Conservation (phyloP, 2,888 invertebrate species). For the Linnaemya tessellans region DNA sequence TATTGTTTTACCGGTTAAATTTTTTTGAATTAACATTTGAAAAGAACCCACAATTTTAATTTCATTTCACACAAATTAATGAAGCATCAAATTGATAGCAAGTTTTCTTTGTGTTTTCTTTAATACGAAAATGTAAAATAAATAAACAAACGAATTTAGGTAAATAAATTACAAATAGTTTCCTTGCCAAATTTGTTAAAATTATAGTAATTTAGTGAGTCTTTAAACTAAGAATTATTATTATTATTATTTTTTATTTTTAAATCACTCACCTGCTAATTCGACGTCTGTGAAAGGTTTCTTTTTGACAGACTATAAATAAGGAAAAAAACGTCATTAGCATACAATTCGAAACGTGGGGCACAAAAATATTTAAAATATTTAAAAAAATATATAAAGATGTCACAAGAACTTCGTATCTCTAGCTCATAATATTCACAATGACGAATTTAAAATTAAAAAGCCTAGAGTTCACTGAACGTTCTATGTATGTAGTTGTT, state of each 20-base stretch:
- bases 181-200: constrained; percentile 24
- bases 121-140: not conserved
- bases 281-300: constrained; percentile 83
- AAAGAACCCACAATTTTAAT: not conserved
- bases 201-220: not conserved
- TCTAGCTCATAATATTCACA: too few relatives aligned
- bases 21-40: not conserved
- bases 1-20: not conserved
- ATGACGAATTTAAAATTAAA: too few relatives aligned
- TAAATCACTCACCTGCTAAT: constrained; percentile 80
- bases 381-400: too few relatives aligned
- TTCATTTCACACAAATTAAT: not conserved
- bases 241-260: not conserved
- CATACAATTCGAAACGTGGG: not conserved
- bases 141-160: not conserved
- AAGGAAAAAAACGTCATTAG: constrained; percentile 41
- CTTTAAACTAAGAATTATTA: constrained; percentile 5
- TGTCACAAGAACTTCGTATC: too few relatives aligned
- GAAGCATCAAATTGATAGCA: not conserved
- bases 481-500: too few relatives aligned
- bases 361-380: too few relatives aligned
- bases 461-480: too few relatives aligned
- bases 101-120: not conserved
- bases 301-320: constrained; percentile 82
- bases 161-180: constrained; percentile 14